Base-by-base conservation (phyloP, 1,140 invertebrate genomes). In the Drosophila persimilis region DNA sequence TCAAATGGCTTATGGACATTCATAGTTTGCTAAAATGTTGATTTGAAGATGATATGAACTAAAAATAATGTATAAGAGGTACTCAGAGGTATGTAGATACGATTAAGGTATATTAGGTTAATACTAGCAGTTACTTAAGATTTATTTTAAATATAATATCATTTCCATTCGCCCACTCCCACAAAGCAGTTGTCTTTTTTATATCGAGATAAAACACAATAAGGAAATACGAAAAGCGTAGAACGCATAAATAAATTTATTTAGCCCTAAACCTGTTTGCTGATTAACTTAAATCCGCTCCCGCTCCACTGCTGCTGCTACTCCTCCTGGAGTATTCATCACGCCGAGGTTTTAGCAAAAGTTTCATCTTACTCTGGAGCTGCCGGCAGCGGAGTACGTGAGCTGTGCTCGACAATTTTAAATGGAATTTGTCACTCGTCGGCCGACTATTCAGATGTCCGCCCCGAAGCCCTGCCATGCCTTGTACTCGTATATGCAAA, bases 391-490 rank as follows among this genome's bases (percentile, higher is more conserved):
- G 64, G 66, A 69, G 80, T 77, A 81, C 85, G 85, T 89, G 86
- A 81, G 86, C 79, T 85, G 57, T 67, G 77, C 89, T 84, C 66
- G 69, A 77, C 83, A 90, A 90, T 90, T 90, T 89, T 90, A 89
- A 90, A 90, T 90, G 88, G 89, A 85, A 90, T 90, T 90, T 90
- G 88, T 90, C 88, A 90, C 89, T 75, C 83, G 74, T 65, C 74
- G 61, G 72, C 61, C 67, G 73, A 66, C 55, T 75, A 69, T 70
- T 70, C 43, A 39, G 35, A 17, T 17, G 41, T 41, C 45, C 44
- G 24, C 39, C 29, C 41, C 46, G 7, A 8, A 31, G 39, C 35
- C 56, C 48, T 20, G 8, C 9, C 7, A 9, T 20, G 2, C 45
- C 22, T 35, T 35, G 55, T 56, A 26, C 55, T 47, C 64, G 59